phyloP scores from a whole-genome alignment of 64 coral and sea anemone genomes.

The Cladopsammia gracilis region DNA sequence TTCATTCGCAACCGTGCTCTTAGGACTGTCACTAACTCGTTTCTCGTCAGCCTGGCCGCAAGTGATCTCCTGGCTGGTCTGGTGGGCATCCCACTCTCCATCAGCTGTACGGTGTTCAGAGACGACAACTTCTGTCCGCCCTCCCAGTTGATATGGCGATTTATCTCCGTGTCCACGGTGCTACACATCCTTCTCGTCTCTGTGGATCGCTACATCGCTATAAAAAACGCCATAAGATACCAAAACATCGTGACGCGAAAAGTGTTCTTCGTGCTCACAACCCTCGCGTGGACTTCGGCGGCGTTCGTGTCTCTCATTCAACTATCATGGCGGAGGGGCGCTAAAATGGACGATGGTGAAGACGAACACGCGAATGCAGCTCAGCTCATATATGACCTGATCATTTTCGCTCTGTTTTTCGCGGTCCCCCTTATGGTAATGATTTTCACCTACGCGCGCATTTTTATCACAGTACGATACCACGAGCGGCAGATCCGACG shows the following conservation, averaged over 20 bases:
- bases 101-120: slow-evolving; percentile 36
- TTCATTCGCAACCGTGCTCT: slow-evolving; percentile 58
- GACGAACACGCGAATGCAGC: too few species aligned
- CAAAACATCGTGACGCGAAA: slow-evolving; percentile 41
- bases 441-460: slow-evolving; percentile 28
- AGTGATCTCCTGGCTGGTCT: slow-evolving; percentile 74
- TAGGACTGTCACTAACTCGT: slow-evolving; percentile 70
- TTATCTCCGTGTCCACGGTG: slow-evolving; percentile 74
- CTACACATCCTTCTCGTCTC: slow-evolving; percentile 73
- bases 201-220: slow-evolving; percentile 77
- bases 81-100: slow-evolving; percentile 40
- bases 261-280: neutral
- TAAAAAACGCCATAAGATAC: slow-evolving; percentile 75
- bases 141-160: slow-evolving; percentile 52
- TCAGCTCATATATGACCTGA: slow-evolving; percentile 2
- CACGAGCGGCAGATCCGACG: slow-evolving; percentile 65
- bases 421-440: slow-evolving; percentile 47
- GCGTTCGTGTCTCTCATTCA: slow-evolving; percentile 60
- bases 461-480: slow-evolving; percentile 60
- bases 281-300: slow-evolving; percentile 15
- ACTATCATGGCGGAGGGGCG: slow-evolving; percentile 30
- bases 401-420: slow-evolving; percentile 49
- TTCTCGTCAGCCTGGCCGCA: slow-evolving; percentile 65
- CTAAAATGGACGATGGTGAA: slow-evolving; percentile 34
- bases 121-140: neutral